phyloP scores from a whole-genome alignment of 2,113 vertebrate species.

The Ammodytes dubius region DNA sequence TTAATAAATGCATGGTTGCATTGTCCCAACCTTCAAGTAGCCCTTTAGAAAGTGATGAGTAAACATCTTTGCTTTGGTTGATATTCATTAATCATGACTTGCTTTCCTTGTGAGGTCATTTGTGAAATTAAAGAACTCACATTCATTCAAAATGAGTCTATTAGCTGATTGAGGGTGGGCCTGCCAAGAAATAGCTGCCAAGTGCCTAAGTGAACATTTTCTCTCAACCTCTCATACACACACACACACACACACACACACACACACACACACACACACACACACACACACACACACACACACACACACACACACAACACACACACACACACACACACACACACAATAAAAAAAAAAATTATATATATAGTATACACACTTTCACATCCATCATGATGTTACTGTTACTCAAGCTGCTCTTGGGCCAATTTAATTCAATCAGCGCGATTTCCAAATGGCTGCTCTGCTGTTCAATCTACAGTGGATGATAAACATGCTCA shows the following conservation, averaged over 20 bases:
- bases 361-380: constrained; percentile 16
- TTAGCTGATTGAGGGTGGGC: constrained; percentile 51
- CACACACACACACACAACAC: constrained; percentile 4
- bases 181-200: constrained; percentile 48
- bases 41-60: neutral
- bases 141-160: constrained; percentile 35
- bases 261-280: constrained; percentile 6
- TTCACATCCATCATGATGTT: constrained; percentile 50
- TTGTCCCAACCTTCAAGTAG: neutral
- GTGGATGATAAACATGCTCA: neutral
- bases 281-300: constrained; percentile 2
- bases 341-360: too few relatives aligned
- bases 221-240: neutral
- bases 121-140: neutral
- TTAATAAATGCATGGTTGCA: neutral
- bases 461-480: constrained; percentile 10
- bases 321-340: constrained; percentile 3
- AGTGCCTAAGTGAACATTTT: constrained; percentile 28
- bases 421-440: constrained; percentile 68
- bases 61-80: neutral
- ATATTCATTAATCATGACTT: neutral
- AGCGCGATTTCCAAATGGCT: constrained; percentile 63
- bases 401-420: constrained; percentile 43
- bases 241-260: constrained; percentile 5
- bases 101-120: neutral